phyloP scores from a whole-genome alignment of 2,113 vertebrate genomes.

The Hiodon alosoides region DNA sequence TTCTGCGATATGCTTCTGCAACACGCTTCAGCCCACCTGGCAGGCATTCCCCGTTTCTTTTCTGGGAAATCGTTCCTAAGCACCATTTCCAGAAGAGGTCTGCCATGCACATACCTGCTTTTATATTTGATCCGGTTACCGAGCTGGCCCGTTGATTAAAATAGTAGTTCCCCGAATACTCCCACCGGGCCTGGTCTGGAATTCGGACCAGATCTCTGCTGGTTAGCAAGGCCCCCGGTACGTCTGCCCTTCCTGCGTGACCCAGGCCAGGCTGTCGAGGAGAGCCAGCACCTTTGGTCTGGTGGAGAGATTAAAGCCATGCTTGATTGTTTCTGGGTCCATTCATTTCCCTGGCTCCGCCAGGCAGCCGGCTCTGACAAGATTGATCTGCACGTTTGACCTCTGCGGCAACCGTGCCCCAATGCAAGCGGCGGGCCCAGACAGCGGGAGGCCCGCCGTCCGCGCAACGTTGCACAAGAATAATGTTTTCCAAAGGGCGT shows the following conservation, averaged over 20 bases:
- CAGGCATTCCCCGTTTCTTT: no score
- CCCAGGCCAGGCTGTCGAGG: constrained; percentile 26
- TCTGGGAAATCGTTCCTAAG: no score
- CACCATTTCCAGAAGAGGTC: no score
- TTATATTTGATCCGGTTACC: no score
- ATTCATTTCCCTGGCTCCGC: constrained; percentile 53
- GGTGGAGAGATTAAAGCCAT: constrained; percentile 49
- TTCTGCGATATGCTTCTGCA: no score
- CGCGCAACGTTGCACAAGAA: background rate
- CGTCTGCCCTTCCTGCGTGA: constrained; percentile 33
- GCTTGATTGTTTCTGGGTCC: constrained; percentile 56
- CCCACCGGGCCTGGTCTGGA: background rate
- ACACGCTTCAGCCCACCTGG: no score
- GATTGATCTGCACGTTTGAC: constrained; percentile 69
- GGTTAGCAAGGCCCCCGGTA: background rate
- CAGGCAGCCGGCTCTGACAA: constrained; percentile 55
- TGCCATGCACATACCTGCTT: no score
- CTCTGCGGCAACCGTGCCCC: constrained; percentile 49
- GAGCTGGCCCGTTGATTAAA: background rate
- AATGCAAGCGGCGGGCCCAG: constrained; percentile 48
- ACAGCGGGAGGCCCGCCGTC: constrained; percentile 24
- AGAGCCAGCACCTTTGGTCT: constrained; percentile 43
- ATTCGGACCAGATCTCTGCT: background rate
- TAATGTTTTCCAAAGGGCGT: background rate
- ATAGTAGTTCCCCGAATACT: background rate